A percentile compares a stretch with the other conserved stretches of the same genome.
Conservation (phyloP, 2,888 invertebrate genomes). For the Podotricha telesiphe region DNA sequence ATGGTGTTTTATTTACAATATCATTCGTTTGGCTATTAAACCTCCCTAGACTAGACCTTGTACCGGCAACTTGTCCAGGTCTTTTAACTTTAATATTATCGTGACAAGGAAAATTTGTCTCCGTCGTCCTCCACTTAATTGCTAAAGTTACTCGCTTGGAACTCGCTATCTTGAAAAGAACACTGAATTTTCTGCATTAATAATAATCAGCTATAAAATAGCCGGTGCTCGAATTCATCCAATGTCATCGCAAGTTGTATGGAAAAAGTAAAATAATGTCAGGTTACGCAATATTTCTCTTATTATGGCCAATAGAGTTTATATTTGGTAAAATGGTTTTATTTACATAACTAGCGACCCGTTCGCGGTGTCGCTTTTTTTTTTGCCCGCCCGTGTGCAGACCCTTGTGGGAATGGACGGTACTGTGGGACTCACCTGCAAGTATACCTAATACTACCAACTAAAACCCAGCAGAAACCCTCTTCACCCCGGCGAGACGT, state of each 20-base stretch:
- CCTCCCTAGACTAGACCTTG: neutral
- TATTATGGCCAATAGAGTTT: too few relatives aligned
- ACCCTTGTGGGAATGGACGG: too few relatives aligned
- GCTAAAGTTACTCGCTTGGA: slow-evolving; percentile 44
- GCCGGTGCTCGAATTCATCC: slow-evolving; percentile 6
- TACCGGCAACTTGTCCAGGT: slow-evolving; percentile 25
- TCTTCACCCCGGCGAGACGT: too few relatives aligned
- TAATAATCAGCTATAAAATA: slow-evolving; percentile 30
- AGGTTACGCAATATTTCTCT: too few relatives aligned
- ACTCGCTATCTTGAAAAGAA: slow-evolving; percentile 35
- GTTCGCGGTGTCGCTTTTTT: too few relatives aligned
- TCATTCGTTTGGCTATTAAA: neutral
- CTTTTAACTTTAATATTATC: slow-evolving; percentile 39
- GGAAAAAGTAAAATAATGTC: neutral
- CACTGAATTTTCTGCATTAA: slow-evolving; percentile 31
- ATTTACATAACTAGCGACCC: too few relatives aligned
- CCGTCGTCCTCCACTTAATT: slow-evolving; percentile 47
- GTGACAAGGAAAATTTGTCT: slow-evolving; percentile 61
- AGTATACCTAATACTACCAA: too few relatives aligned
- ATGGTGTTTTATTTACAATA: neutral
- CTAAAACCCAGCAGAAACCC: too few relatives aligned
- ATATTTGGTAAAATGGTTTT: too few relatives aligned
- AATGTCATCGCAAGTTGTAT: neutral
- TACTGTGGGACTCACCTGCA: too few relatives aligned
- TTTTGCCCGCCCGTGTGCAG: too few relatives aligned